phyloP scores from a whole-genome alignment of 1,140 invertebrate species.

The Leptestheria dahalacensis region DNA sequence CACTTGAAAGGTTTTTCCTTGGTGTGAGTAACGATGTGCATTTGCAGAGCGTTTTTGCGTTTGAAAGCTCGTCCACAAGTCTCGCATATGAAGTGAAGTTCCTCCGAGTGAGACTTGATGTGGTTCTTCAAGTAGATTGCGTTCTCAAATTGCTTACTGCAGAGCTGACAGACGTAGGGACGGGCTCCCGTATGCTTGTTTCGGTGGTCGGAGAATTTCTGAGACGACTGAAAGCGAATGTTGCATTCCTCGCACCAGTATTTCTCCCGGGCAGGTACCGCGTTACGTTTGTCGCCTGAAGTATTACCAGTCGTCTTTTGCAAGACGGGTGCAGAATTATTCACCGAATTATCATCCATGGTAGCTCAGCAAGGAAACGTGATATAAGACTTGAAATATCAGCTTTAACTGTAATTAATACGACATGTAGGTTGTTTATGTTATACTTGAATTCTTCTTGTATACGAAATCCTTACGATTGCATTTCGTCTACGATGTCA shows the following conservation, averaged over 20 bases:
- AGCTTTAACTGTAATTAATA: too few relatives aligned
- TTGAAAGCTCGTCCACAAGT: constrained; percentile 2
- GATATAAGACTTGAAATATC: too few relatives aligned
- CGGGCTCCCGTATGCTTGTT: constrained; percentile 15
- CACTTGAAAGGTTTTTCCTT: constrained; percentile 7
- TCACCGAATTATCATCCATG: too few relatives aligned
- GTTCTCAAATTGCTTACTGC: constrained; percentile 9
- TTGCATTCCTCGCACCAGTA: not conserved
- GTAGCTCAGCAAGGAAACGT: too few relatives aligned
- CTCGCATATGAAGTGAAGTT: constrained; percentile 2
- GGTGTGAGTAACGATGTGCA: constrained; percentile 3
- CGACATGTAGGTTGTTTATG: too few relatives aligned
- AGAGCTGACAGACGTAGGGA: constrained; percentile 15
- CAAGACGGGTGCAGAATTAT: too few relatives aligned
- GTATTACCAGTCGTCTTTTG: too few relatives aligned
- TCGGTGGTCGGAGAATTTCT: constrained; percentile 1
- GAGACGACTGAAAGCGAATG: not conserved
- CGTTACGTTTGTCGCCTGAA: too few relatives aligned
- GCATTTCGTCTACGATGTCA: too few relatives aligned
- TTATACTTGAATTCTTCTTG: too few relatives aligned
- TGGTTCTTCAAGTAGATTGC: constrained; percentile 2
- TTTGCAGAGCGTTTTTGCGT: constrained; percentile 6
- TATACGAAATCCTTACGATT: too few relatives aligned
- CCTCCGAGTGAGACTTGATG: not conserved
- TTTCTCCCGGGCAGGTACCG: too few relatives aligned